These are phyloP conservation scores for Tauraco hartlaubi DNA, from an alignment of 2,797 vertebrate genomes.

Conservation along the genomic window DNA sequence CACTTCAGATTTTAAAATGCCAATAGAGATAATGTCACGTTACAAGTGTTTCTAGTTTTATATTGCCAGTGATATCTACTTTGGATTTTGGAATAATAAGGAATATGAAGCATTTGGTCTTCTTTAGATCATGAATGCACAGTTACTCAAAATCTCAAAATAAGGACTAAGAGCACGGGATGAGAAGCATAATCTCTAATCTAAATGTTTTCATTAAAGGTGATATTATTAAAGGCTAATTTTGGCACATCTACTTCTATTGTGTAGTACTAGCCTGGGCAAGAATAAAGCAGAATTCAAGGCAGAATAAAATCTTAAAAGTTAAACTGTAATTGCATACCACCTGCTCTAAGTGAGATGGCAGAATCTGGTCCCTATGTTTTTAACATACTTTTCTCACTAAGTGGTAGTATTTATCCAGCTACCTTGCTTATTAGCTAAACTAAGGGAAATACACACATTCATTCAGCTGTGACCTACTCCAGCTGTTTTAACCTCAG, in stretches of 20 bases:
- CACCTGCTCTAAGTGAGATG: background rate
- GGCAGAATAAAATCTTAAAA: background rate
- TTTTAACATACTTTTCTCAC: background rate
- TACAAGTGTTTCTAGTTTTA: constrained; percentile 9
- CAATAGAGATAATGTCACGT: background rate
- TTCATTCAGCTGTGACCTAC: background rate
- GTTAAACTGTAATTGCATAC: background rate
- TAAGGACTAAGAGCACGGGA: background rate
- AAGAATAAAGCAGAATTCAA: too few species aligned
- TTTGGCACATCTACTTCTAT: background rate
- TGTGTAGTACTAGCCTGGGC: too few species aligned
- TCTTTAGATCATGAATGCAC: background rate
- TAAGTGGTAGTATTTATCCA: background rate
- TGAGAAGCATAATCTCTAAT: background rate
- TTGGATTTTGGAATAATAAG: constrained; percentile 22
- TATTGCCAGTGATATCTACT: background rate
- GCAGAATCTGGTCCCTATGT: background rate
- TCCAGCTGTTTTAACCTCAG: background rate
- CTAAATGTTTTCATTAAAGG: background rate
- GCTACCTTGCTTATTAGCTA: background rate
- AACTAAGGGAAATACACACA: background rate
- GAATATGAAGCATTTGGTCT: background rate
- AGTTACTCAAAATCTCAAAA: background rate
- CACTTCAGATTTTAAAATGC: constrained; percentile 34
- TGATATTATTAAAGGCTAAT: background rate